These are phyloP conservation scores for Suricata suricatta DNA, from an alignment of 2,113 vertebrate genomes.

Conservation along the genomic window DNA sequence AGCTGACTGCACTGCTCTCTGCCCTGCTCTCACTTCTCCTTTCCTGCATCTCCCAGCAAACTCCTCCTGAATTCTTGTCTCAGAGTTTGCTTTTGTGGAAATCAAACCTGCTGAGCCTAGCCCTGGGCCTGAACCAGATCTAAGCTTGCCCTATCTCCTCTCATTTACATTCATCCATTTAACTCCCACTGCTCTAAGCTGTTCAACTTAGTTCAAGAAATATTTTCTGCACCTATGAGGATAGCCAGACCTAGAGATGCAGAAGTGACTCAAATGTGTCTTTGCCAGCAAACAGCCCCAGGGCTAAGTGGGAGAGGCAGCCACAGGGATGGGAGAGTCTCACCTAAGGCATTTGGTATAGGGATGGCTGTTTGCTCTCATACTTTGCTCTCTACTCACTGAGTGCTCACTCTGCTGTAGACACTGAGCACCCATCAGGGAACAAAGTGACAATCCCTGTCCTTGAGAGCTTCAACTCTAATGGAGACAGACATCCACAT, in stretches of 20 bases:
- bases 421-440: neutral
- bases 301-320: neutral
- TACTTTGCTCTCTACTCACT: neutral
- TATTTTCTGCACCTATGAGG: neutral
- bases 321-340: neutral
- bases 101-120: neutral
- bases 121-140: neutral
- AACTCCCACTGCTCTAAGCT: neutral
- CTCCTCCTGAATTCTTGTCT: neutral
- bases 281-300: neutral
- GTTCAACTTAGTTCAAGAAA: neutral
- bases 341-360: neutral
- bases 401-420: neutral
- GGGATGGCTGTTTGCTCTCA: neutral
- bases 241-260: neutral
- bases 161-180: neutral
- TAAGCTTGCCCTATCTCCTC: neutral
- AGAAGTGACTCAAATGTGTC: neutral
- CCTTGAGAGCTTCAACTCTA: neutral
- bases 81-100: neutral
- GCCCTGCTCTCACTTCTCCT: neutral
- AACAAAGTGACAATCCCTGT: neutral
- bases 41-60: neutral
- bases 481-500: neutral
- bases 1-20: neutral